Percentiles rank a stretch among this genome's conserved stretches.
Conservation (phyloP, 2,797 vertebrate genomes). For the Cynodonichthys magdalenae region DNA sequence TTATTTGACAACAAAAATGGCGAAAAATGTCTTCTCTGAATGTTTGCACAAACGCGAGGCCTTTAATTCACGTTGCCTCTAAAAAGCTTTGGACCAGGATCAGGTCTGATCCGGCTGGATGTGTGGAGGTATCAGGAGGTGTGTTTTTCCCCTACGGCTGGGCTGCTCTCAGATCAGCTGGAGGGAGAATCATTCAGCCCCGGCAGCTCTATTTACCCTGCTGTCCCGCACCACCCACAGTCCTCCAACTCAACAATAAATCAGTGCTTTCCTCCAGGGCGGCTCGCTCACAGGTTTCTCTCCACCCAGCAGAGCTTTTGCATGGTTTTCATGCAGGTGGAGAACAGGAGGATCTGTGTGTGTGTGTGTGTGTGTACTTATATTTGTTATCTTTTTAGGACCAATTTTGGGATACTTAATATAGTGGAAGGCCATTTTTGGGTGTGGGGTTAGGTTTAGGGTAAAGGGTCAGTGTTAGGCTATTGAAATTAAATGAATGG, state of each 20-base stretch:
- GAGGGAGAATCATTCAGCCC: constrained; percentile 1
- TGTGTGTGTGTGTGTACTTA: no score
- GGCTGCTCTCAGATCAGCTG: constrained; percentile 4
- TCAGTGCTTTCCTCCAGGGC: constrained; percentile 11
- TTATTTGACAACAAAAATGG: no score
- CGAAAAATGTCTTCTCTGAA: no score
- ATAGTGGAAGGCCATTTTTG: no score
- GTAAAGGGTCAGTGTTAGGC: no score
- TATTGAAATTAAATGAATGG: no score
- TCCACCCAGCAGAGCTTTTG: constrained; percentile 1
- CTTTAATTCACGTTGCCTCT: no score
- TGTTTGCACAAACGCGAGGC: no score
- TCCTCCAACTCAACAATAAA: constrained; percentile 11
- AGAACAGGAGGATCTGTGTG: neutral
- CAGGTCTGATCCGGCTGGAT: neutral
- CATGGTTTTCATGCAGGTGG: neutral
- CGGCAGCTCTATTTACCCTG: constrained; percentile 7
- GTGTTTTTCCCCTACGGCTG: neutral
- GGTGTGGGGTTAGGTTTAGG: no score
- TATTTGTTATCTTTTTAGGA: no score
- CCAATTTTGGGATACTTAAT: no score
- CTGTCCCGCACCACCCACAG: constrained; percentile 9
- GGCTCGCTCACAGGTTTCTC: neutral
- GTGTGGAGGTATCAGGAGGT: neutral
- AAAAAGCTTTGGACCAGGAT: no score